Conservation (phyloP, 2,888 invertebrate species). For the Craniophora ligustri region DNA sequence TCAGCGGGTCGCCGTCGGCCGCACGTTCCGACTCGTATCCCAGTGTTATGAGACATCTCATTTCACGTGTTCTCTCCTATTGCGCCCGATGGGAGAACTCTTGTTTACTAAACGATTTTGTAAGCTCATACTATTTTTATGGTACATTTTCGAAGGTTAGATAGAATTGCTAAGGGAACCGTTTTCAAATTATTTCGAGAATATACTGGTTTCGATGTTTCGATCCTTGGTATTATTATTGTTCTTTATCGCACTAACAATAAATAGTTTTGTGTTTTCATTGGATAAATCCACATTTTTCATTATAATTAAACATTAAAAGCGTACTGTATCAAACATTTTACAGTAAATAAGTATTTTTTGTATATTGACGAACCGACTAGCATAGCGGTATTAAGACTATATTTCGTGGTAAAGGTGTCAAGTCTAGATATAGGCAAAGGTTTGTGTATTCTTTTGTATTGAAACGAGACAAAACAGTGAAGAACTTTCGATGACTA, state of each 20-base stretch:
- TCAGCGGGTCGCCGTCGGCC: constrained; percentile 39
- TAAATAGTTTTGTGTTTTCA: neutral
- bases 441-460: too few relatives aligned
- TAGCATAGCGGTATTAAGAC: too few relatives aligned
- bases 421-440: too few relatives aligned
- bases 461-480: too few relatives aligned
- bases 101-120: constrained; percentile 70
- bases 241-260: neutral
- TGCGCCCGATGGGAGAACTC: constrained; percentile 63
- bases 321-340: too few relatives aligned
- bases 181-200: constrained; percentile 10
- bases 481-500: too few relatives aligned
- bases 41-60: constrained; percentile 85
- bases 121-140: constrained; percentile 55
- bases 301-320: too few relatives aligned
- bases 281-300: too few relatives aligned
- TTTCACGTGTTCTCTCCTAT: constrained; percentile 78
- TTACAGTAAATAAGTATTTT: too few relatives aligned
- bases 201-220: constrained; percentile 11
- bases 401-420: too few relatives aligned
- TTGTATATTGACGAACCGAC: too few relatives aligned
- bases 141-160: constrained; percentile 24
- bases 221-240: neutral
- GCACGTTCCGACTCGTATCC: constrained; percentile 53
- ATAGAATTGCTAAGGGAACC: constrained; percentile 31